Percentiles rank a stretch among this genome's conserved stretches.
These are phyloP conservation scores for Microhierax caerulescens DNA, from an alignment of 2,797 vertebrate species.

Conservation along the genomic window DNA sequence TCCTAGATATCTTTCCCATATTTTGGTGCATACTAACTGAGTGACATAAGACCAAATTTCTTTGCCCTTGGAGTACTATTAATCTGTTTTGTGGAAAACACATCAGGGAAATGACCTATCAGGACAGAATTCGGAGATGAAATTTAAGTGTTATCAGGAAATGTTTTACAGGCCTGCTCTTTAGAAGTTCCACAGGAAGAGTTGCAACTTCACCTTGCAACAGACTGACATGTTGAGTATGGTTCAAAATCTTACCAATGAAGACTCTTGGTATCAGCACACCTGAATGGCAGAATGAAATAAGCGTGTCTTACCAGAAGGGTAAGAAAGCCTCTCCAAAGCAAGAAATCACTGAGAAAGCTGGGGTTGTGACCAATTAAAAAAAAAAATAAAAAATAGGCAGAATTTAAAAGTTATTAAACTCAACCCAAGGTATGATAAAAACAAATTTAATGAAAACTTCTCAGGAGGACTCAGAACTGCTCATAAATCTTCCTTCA, in stretches of 20 bases:
- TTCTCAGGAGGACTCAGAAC: background rate
- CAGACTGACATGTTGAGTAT: background rate
- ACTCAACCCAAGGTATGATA: background rate
- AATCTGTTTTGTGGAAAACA: background rate
- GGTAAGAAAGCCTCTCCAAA: background rate
- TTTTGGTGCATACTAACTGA: background rate
- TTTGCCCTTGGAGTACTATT: background rate
- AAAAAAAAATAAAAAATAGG: background rate
- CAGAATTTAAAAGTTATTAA: background rate
- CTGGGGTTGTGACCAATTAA: background rate
- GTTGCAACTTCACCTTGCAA: fast-evolving
- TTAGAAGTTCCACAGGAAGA: background rate
- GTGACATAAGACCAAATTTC: background rate
- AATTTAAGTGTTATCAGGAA: background rate
- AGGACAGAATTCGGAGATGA: background rate
- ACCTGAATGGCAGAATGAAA: background rate
- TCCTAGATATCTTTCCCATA: background rate
- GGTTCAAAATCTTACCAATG: background rate
- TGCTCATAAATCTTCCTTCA: background rate
- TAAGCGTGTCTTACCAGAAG: background rate
- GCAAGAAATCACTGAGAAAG: background rate
- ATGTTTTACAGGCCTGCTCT: background rate
- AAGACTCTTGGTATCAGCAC: background rate
- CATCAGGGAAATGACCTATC: background rate
- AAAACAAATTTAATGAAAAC: background rate